Evolutionary conservation across 2,888 invertebrate species (phyloP).

Genomic region (Zygaena filipendulae): DNA sequence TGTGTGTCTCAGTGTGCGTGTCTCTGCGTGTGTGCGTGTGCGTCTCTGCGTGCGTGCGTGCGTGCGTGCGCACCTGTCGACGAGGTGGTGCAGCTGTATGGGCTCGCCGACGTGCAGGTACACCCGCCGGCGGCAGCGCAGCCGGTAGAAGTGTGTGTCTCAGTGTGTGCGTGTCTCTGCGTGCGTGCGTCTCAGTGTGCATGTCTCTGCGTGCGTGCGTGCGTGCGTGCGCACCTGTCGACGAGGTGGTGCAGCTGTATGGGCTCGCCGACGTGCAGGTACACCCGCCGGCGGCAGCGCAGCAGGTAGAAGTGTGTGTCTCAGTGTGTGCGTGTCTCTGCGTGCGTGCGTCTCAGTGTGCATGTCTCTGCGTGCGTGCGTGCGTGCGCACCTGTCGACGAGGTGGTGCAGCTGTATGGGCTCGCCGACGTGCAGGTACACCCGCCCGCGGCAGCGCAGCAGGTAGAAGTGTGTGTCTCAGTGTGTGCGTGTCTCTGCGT

Average conservation of each 20-base stretch:
- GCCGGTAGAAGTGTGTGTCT: too few relatives aligned
- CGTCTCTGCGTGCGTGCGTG: conserved; percentile 78
- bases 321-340: too few relatives aligned
- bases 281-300: conserved; percentile 78
- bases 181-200: too few relatives aligned
- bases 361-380: too few relatives aligned
- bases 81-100: conserved; percentile 76
- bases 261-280: conserved; percentile 85
- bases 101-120: conserved; percentile 87
- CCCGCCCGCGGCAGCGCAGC: conserved; percentile 77
- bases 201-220: too few relatives aligned
- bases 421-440: conserved; percentile 84
- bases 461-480: too few relatives aligned
- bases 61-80: conserved; percentile 68
- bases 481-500: conserved; percentile 94
- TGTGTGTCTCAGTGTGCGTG: too few relatives aligned
- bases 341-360: too few relatives aligned
- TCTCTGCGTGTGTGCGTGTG: conserved; percentile 96
- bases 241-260: conserved; percentile 79
- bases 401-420: conserved; percentile 81
- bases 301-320: too few relatives aligned
- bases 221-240: too few relatives aligned
- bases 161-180: too few relatives aligned
- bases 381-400: conserved; percentile 63
- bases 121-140: conserved; percentile 79